Evolutionary conservation across 2,797 vertebrate genomes (phyloP).

Genomic region (Arctocebus calabarensis): DNA sequence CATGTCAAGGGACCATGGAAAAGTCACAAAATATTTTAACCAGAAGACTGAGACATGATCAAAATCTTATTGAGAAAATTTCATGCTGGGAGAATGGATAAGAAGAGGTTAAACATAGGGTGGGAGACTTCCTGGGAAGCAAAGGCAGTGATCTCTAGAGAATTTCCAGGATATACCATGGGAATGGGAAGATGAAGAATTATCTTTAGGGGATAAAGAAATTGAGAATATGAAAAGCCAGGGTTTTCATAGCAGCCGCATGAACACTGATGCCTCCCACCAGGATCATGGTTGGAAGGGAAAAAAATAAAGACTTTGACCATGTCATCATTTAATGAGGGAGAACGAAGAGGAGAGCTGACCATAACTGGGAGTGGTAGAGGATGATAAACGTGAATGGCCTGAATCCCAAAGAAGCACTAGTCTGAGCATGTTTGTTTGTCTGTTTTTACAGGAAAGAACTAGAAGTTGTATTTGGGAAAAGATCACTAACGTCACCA

Average conservation of each 20-base stretch:
- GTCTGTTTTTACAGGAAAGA: not conserved
- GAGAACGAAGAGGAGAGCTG: not conserved
- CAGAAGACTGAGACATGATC: not conserved
- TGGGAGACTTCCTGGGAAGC: not conserved
- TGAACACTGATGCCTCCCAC: not conserved
- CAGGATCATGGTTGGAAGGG: not conserved
- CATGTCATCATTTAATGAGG: not conserved
- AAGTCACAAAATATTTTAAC: not conserved
- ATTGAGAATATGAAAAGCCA: not conserved
- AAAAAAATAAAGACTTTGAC: not conserved
- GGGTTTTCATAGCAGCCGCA: not conserved
- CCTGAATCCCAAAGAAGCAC: not conserved
- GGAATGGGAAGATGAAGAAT: not conserved
- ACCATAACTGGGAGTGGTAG: not conserved
- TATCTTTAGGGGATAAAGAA: not conserved
- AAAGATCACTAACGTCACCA: not conserved
- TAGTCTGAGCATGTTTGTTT: not conserved
- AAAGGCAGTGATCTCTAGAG: not conserved
- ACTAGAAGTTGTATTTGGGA: not conserved
- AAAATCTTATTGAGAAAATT: slow-evolving; percentile 22
- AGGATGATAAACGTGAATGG: not conserved
- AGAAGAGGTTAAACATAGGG: not conserved
- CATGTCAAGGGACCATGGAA: not conserved
- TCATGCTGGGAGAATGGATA: not conserved
- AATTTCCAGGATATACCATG: not conserved